A percentile compares a stretch with the other conserved stretches of the same genome.
phyloP scores from a whole-genome alignment of 2,797 vertebrate species.

The Macroramphosus scolopax region DNA sequence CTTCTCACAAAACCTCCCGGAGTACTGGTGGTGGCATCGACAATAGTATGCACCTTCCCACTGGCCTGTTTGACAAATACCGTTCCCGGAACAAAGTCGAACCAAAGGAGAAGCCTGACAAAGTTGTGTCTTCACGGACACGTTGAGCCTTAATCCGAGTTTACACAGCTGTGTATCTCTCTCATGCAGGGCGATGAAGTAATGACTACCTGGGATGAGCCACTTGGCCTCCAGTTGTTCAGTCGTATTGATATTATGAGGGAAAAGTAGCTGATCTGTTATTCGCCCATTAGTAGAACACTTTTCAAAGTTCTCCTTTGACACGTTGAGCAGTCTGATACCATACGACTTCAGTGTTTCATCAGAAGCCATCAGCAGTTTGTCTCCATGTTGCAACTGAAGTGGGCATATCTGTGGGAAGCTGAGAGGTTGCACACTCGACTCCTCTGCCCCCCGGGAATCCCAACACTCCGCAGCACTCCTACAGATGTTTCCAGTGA shows the following conservation, averaged over 20 bases:
- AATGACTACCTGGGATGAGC: constrained; percentile 80
- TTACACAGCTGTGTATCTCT: constrained; percentile 70
- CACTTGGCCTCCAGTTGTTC: constrained; percentile 74
- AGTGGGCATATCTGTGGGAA: constrained; percentile 84
- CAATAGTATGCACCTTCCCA: constrained; percentile 78
- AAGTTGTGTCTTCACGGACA: constrained; percentile 79
- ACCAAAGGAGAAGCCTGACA: constrained; percentile 75
- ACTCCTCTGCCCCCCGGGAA: constrained; percentile 32
- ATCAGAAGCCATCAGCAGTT: constrained; percentile 76
- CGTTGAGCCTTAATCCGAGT: constrained; percentile 79
- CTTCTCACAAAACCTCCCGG: constrained; percentile 83
- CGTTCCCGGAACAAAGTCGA: constrained; percentile 81
- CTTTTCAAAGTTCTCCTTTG: constrained; percentile 76
- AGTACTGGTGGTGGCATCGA: constrained; percentile 76
- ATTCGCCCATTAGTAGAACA: constrained; percentile 60
- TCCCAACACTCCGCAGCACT: constrained; percentile 76
- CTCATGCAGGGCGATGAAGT: constrained; percentile 76
- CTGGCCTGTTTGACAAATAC: constrained; percentile 76
- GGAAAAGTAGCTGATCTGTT: constrained; percentile 73
- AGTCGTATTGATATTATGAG: constrained; percentile 64
- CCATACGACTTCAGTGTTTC: constrained; percentile 74
- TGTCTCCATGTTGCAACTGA: constrained; percentile 82
- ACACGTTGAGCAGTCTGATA: constrained; percentile 80
- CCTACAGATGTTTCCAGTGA: constrained; percentile 74
- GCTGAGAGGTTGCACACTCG: constrained; percentile 32